Evolutionary conservation across 1,140 invertebrate species (phyloP), one percentile per base, ranked within the genome.

Genomic region (Pollicipes pollicipes): DNA sequence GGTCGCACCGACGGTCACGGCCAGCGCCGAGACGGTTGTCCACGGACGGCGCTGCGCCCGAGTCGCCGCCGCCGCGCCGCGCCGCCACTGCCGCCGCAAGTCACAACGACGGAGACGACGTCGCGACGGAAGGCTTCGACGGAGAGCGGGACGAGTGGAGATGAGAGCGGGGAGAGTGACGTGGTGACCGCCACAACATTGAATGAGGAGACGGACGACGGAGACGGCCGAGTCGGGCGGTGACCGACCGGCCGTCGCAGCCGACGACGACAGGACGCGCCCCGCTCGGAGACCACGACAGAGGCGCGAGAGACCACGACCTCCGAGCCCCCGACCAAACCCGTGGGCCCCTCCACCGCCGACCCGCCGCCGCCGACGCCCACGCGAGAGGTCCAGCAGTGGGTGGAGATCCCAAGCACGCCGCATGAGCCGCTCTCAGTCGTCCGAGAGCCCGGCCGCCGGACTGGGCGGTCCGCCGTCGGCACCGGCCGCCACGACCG

Each of bases 381-480:
- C 30, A 29, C 71, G 8, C 45, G 45, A 21, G 45, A 58, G n/a
- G n/a, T n/a, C n/a, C n/a, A n/a, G 13, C 10, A 6, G 8, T 58
- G 45, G 45, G 45, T 58, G 45, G 45, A 58, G 45, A 58, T 58
- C 24, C 45, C 45, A 10, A 58, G 45, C 21, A 21, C 45, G 6
- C 2, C 45, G 2, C 8, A 58, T 21, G 45, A 21, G 45, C 45
- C 45, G 8, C 45, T 58, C 10, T 58, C 45, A n/a, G 6, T 10
- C 10, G 13, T 58, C 45, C 2, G 45, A 58, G 45, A 58, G 45
- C 45, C 21, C 45, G 76, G 26, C 76, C 74, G 76, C 69, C 75
- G 75, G 70, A 77, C 77, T n/a, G 77, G 75, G 69, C 35, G 72
- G 45, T 80, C 58, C 79, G 81, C 75, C 72, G 83, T 80, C 80